Conservation (phyloP, 2,888 invertebrate genomes). For the Eledona agricola region DNA sequence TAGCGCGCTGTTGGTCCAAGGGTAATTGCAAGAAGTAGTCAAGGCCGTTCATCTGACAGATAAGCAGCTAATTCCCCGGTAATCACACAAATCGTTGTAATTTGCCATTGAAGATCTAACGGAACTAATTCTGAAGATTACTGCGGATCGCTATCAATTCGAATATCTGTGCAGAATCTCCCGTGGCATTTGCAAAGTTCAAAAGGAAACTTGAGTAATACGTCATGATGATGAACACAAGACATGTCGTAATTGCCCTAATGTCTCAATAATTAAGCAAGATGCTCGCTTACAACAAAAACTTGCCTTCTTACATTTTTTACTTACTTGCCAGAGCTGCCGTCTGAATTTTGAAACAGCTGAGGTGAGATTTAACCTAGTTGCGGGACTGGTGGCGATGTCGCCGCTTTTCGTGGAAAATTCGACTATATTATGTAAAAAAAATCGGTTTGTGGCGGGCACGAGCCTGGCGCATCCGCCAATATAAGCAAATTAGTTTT, state of each 20-base stretch:
- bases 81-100: constrained; percentile 12
- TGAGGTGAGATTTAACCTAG: constrained; percentile 21
- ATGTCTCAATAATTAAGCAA: constrained; percentile 18
- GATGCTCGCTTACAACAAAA: constrained; percentile 6
- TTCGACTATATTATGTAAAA: constrained; percentile 12
- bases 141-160: constrained; percentile 7
- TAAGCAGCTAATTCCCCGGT: constrained; percentile 10
- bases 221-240: constrained; percentile 19
- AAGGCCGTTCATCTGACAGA: constrained; percentile 11
- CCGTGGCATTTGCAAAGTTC: constrained; percentile 18
- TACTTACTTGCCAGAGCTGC: constrained; percentile 3
- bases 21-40: constrained; percentile 10
- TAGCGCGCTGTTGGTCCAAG: too few relatives aligned
- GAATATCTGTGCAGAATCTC: constrained; percentile 14
- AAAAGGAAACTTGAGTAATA: constrained; percentile 22
- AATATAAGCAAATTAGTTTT: constrained; percentile 3
- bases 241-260: constrained; percentile 26
- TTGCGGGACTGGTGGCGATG: constrained; percentile 20
- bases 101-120: constrained; percentile 23
- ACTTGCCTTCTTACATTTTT: constrained; percentile 2
- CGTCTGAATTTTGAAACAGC: constrained; percentile 12
- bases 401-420: constrained; percentile 24
- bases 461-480: constrained; percentile 24
- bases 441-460: constrained; percentile 7
- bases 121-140: constrained; percentile 23